Evolutionary conservation across 1,140 invertebrate species (phyloP).

Genomic region (Tetraneura akinire): DNA sequence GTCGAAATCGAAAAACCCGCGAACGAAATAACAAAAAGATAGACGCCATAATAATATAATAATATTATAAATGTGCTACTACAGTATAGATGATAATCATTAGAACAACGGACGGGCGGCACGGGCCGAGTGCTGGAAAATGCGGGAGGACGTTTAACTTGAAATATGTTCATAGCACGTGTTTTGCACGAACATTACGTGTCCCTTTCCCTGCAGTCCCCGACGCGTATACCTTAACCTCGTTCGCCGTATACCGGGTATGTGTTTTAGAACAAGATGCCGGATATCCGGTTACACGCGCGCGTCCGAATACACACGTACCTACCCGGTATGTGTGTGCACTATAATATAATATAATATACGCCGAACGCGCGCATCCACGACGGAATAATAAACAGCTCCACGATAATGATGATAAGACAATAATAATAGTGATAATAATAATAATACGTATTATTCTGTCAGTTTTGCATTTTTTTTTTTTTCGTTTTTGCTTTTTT

Average conservation of each 20-base stretch:
- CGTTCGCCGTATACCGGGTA: not conserved
- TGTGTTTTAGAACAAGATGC: slow-evolving; percentile 38
- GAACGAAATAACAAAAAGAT: no score
- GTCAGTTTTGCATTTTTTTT: not conserved
- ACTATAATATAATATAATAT: no score
- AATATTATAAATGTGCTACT: not conserved
- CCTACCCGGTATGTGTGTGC: no score
- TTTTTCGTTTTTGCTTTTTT: not conserved
- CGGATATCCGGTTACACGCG: slow-evolving; percentile 10
- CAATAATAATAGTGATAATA: not conserved
- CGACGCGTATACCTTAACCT: slow-evolving; percentile 28
- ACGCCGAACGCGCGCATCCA: not conserved
- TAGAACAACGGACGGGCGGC: not conserved
- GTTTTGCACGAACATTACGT: slow-evolving; percentile 13
- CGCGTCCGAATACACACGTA: not conserved
- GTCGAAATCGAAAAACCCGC: no score
- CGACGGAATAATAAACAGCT: slow-evolving; percentile 41
- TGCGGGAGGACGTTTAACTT: slow-evolving; percentile 30
- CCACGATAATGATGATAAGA: no score
- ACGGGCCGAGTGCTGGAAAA: not conserved
- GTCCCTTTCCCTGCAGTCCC: not conserved
- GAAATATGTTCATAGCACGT: slow-evolving; percentile 48
- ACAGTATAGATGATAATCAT: slow-evolving; percentile 19
- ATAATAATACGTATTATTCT: slow-evolving; percentile 13
- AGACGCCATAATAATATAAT: no score